Base-by-base conservation (phyloP, 2,113 vertebrate genomes). In the Talpa occidentalis region DNA sequence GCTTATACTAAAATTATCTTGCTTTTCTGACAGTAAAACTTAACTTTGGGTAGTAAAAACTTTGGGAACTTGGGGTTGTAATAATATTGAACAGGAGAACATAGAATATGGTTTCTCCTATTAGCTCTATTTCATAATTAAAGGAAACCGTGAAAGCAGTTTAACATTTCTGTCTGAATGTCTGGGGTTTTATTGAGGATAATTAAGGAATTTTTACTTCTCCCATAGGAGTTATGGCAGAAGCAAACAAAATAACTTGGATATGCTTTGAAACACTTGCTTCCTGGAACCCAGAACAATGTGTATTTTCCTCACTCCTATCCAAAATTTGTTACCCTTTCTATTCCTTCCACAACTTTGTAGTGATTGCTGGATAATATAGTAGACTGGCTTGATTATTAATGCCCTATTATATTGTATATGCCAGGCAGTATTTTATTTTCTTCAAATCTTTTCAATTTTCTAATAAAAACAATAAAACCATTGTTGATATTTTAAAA, bases 371-470 rank as follows among this genome's bases (percentile, higher is more conserved):
- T 72, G 42, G 16, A 16, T 77, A 72, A 69, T n/a, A 22, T n/a
- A 26, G 15, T 74, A 69, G 17, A 47, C 2, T 69, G 64, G 17
- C 9, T 54, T 54, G 12, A 60, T 62, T 82, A 32, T 11, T 64
- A 70, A 37, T 94, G 10, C 2, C 49, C 1, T 14, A 17, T 24
- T 81, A 21, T 74, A 44, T 37, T 90, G 21, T 12, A n/a, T 9
- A 60, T 70, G 32, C 9, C 69, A 72, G 10, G 49, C 0, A 22
- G 10, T 73, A 28, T 73, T 49, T 96, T 47, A 69, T 82, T 84
- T 96, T 90, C 60, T 96, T 90, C 60, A 90, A 26, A 59, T 59
- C 1, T 11, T 78, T 44, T 40, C 47, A 64, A 44, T 59, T 80
- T 73, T 77, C 22, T 60, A 26, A 66, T n/a, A 9, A 3, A 83